Conservation (phyloP, 2,113 vertebrate genomes). For the Xyrauchen texanus region DNA sequence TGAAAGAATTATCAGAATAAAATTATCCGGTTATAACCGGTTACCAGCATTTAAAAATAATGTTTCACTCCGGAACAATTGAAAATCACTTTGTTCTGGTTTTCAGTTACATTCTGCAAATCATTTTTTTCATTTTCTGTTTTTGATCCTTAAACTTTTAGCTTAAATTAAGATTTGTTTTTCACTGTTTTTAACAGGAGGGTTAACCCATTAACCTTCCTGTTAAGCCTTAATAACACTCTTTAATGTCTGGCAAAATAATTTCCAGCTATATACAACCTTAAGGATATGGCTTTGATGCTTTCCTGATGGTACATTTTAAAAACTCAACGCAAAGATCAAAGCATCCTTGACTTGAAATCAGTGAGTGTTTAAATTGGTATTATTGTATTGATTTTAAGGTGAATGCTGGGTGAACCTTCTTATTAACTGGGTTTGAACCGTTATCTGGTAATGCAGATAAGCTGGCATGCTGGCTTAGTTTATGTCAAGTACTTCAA, state of each 20-base stretch:
- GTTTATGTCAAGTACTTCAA: slow-evolving; percentile 47
- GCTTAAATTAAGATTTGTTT: too few species aligned
- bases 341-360: background rate
- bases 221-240: background rate
- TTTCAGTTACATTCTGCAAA: too few species aligned
- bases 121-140: too few species aligned
- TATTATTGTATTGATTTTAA: background rate
- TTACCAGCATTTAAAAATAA: too few species aligned
- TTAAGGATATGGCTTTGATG: background rate
- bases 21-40: too few species aligned
- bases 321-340: slow-evolving; percentile 9
- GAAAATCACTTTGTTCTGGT: too few species aligned
- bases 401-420: slow-evolving; percentile 22
- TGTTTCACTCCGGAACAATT: too few species aligned
- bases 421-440: background rate
- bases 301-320: background rate
- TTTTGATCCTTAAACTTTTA: too few species aligned
- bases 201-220: slow-evolving; percentile 1
- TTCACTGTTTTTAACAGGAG: too few species aligned
- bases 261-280: background rate
- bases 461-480: slow-evolving; percentile 12
- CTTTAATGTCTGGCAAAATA: background rate
- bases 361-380: background rate
- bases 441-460: slow-evolving; percentile 10
- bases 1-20: too few species aligned